phyloP scores from a whole-genome alignment of 2,113 vertebrate genomes.

The Laticauda laticaudata region DNA sequence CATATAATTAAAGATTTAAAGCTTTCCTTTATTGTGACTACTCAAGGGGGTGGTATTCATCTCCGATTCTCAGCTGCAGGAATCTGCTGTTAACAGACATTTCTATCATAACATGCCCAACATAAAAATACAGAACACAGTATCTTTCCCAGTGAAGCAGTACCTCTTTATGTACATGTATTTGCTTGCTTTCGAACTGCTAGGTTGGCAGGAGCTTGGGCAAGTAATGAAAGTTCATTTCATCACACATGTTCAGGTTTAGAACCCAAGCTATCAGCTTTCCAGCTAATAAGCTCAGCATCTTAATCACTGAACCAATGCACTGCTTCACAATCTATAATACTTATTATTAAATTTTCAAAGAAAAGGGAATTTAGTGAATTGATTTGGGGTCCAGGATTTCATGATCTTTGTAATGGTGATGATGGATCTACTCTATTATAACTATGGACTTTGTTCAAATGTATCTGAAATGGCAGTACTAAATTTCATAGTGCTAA shows the following conservation, averaged over 20 bases:
- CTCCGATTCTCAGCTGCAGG: not conserved
- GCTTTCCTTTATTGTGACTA: not conserved
- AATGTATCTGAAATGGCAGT: not conserved
- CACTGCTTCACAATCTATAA: not conserved
- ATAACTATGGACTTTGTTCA: not conserved
- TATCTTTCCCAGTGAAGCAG: not conserved
- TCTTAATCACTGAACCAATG: not conserved
- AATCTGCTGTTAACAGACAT: not conserved
- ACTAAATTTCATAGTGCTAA: not conserved
- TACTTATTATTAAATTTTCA: not conserved
- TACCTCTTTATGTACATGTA: not conserved
- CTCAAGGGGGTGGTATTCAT: not conserved
- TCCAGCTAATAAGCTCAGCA: not conserved
- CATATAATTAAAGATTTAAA: not conserved
- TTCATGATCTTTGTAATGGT: not conserved
- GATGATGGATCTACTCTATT: not conserved
- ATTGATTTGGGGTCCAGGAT: not conserved
- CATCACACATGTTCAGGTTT: not conserved
- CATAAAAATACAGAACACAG: not conserved
- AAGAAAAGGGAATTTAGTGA: not conserved
- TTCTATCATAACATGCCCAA: not conserved
- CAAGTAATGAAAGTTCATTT: not conserved
- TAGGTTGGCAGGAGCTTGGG: not conserved
- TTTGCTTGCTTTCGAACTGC: too few relatives aligned
- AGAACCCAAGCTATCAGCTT: not conserved